Evolutionary conservation across 2,888 invertebrate species (phyloP).

Genomic region (Aphodius granarius): DNA sequence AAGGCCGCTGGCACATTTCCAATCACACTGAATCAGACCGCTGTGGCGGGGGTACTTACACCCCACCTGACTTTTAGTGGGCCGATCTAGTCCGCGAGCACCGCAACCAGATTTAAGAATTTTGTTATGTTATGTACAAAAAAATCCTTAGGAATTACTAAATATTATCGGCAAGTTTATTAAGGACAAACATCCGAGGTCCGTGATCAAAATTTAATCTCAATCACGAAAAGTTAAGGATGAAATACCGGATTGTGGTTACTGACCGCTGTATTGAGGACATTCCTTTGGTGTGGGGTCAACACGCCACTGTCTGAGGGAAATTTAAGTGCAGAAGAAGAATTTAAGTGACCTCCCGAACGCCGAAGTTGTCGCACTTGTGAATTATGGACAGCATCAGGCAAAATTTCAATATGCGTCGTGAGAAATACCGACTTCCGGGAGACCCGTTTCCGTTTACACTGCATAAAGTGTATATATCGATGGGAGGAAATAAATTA

Average conservation of each 20-base stretch:
- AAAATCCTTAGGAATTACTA: too few species aligned
- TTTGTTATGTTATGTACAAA: too few species aligned
- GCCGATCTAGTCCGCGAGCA: too few species aligned
- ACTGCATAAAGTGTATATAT: slow-evolving; percentile 48
- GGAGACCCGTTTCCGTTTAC: slow-evolving; percentile 42
- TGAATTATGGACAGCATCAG: slow-evolving; percentile 47
- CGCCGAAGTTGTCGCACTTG: slow-evolving; percentile 22
- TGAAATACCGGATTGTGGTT: background rate
- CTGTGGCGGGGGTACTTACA: too few species aligned
- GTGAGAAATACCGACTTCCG: slow-evolving; percentile 49
- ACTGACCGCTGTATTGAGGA: background rate
- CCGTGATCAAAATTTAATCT: too few species aligned
- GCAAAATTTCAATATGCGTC: slow-evolving; percentile 51
- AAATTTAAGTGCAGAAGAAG: slow-evolving; percentile 30
- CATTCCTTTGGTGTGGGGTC: background rate
- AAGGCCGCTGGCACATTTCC: too few species aligned
- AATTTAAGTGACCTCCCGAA: slow-evolving; percentile 32
- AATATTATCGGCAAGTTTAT: too few species aligned
- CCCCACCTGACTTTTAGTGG: too few species aligned
- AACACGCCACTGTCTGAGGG: background rate
- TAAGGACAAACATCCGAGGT: too few species aligned
- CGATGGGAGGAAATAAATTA: slow-evolving; percentile 45
- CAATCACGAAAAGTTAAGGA: too few species aligned
- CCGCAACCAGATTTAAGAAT: too few species aligned
- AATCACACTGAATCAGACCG: too few species aligned